A percentile compares a stretch with the other conserved stretches of the same genome.
Conservation (phyloP, 2,113 vertebrate species). For the Verasper variegatus region DNA sequence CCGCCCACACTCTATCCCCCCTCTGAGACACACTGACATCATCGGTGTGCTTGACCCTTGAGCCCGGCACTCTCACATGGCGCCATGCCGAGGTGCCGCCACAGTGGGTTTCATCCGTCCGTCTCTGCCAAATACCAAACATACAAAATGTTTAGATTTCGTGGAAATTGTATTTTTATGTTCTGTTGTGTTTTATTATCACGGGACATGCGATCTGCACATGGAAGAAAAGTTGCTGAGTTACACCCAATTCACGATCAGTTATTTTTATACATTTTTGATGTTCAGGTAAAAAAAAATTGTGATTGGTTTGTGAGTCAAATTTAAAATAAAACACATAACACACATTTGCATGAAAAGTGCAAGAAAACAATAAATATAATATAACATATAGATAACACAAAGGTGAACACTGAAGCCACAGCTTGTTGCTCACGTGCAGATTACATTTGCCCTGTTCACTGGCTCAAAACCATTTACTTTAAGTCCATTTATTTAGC, state of each 20-base stretch:
- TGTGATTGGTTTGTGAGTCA: neutral
- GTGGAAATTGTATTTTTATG: too few relatives aligned
- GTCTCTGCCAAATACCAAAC: slow-evolving; percentile 28
- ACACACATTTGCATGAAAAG: neutral
- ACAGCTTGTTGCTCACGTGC: neutral
- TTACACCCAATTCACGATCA: neutral
- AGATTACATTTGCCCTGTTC: slow-evolving; percentile 49
- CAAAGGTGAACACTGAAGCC: neutral
- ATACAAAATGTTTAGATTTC: neutral
- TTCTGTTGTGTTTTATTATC: too few relatives aligned
- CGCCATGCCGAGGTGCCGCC: slow-evolving; percentile 43
- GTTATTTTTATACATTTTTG: neutral
- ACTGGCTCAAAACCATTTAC: neutral
- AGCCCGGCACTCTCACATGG: slow-evolving; percentile 51
- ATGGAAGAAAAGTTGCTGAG: neutral
- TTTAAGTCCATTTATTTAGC: neutral
- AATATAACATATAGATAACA: neutral
- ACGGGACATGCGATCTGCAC: too few relatives aligned
- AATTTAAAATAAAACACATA: neutral
- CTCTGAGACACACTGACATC: slow-evolving; percentile 70
- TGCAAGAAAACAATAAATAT: neutral
- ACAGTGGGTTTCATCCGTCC: slow-evolving; percentile 14
- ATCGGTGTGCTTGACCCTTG: slow-evolving; percentile 64
- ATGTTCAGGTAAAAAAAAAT: neutral
- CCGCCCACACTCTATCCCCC: slow-evolving; percentile 57